Base-by-base conservation (phyloP, 2,113 vertebrate species). In the Ctenomys sociabilis region DNA sequence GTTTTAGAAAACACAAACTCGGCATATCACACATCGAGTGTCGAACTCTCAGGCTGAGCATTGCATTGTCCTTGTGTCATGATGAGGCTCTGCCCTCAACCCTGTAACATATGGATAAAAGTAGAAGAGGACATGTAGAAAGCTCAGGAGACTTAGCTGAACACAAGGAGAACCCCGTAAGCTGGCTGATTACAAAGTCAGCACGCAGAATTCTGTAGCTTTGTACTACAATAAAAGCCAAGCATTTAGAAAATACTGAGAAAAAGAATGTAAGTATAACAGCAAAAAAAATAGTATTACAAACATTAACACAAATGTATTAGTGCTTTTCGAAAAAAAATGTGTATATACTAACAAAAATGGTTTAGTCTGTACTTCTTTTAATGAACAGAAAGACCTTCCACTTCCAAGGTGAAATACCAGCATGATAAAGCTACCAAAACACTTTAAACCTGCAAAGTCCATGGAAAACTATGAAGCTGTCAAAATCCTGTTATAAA, bases 401-500 rank as follows among this genome's bases (percentile, higher is more conserved):
- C 2, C 78, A 30, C 40, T 70, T 94, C 90, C 68, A 5, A 87
- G 45, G 77, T 80, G 12, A 87, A 77, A 68, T 49, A 9, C 43
- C 61, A 89, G 11, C 80, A 75, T 26, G 75, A 91, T 75, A 59
- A 88, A 66, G 12, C 21, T 59, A 59, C 66, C 10, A 59, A 90
- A 43, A 84, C 30, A 72, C 32, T 82, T 54, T 45, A 90, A 83
- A 64, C 5, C 22, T 64, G 78, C 90, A 78, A 80, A 88, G 54
- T 83, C 21, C 35, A 32, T 63, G 54, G 61, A 52, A 43, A 81
- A 11, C 35, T 82, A 26, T 89, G 72, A 91, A 83, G 2, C 3
- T 92, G 24, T 88, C 75, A 94, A 93, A 43, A 90, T 9, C 28
- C 72, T 85, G 78, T 85, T 81, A 66, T 24, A 75, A 54, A 81